phyloP scores from a whole-genome alignment of 2,888 invertebrate species.

The Euzophera pinguis region DNA sequence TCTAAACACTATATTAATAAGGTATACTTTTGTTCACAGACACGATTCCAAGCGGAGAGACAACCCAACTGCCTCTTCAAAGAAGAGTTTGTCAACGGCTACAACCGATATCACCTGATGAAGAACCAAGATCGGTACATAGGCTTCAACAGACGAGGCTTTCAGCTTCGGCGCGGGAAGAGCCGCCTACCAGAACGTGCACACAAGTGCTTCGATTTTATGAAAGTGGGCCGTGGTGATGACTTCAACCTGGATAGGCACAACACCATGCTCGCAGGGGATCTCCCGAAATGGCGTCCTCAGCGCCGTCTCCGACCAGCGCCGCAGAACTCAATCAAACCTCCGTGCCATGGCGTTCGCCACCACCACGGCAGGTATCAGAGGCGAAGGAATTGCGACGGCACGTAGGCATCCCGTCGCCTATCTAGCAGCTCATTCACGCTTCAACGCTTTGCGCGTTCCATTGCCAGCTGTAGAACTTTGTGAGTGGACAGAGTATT shows the following conservation, averaged over 20 bases:
- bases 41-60: slow-evolving; percentile 79
- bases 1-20: background rate
- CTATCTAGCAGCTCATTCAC: slow-evolving; percentile 64
- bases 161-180: slow-evolving; percentile 73
- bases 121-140: slow-evolving; percentile 80
- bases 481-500: slow-evolving; percentile 78
- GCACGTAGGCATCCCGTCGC: slow-evolving; percentile 57
- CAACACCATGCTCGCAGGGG: slow-evolving; percentile 78
- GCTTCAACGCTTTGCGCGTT: slow-evolving; percentile 77
- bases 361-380: slow-evolving; percentile 69
- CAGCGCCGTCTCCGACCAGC: slow-evolving; percentile 65
- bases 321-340: slow-evolving; percentile 61
- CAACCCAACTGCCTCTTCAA: slow-evolving; percentile 82
- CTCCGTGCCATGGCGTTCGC: slow-evolving; percentile 63
- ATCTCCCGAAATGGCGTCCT: slow-evolving; percentile 61
- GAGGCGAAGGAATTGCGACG: slow-evolving; percentile 71
- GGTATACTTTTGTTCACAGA: slow-evolving; percentile 45
- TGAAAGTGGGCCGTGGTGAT: slow-evolving; percentile 75
- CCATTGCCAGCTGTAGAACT: slow-evolving; percentile 75
- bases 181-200: slow-evolving; percentile 59
- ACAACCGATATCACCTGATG: slow-evolving; percentile 82
- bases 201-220: slow-evolving; percentile 81
- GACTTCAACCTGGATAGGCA: slow-evolving; percentile 82
- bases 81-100: slow-evolving; percentile 82
- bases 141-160: slow-evolving; percentile 82